Evolutionary conservation across 2,113 vertebrate species (phyloP).

Genomic region (Haliaeetus leucogaster): DNA sequence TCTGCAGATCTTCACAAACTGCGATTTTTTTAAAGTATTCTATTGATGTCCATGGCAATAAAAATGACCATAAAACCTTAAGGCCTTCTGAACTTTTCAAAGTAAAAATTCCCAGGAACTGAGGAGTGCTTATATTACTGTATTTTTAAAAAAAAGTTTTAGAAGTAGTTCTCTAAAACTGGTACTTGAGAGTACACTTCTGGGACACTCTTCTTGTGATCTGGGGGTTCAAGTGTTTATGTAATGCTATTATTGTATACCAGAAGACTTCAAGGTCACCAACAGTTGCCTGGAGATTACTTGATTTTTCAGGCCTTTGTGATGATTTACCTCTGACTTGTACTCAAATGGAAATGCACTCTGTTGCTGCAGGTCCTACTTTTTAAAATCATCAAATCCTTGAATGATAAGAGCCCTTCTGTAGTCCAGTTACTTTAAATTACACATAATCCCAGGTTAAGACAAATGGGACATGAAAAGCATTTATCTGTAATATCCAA

Average conservation of each 20-base stretch:
- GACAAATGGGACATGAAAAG: neutral
- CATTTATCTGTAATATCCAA: neutral
- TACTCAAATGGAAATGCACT: neutral
- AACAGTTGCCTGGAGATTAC: neutral
- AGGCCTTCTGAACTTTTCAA: neutral
- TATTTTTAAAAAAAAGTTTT: neutral
- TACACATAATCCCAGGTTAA: neutral
- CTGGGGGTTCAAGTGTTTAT: neutral
- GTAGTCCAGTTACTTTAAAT: neutral
- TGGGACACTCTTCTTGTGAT: neutral
- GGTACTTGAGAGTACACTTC: neutral
- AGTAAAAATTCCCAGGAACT: neutral
- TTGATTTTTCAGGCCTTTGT: neutral
- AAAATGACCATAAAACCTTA: neutral
- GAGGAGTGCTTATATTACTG: neutral
- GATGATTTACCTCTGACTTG: neutral
- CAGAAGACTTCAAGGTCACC: neutral
- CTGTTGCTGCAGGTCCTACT: neutral
- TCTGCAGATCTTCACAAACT: neutral
- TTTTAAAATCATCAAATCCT: neutral
- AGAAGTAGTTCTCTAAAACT: neutral
- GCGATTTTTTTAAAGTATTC: neutral
- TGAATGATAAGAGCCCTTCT: neutral
- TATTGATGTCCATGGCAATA: neutral
- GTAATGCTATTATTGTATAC: rapidly evolving